These are phyloP conservation scores for Passer montanus DNA, from an alignment of 2,113 vertebrate genomes.

Conservation along the genomic window DNA sequence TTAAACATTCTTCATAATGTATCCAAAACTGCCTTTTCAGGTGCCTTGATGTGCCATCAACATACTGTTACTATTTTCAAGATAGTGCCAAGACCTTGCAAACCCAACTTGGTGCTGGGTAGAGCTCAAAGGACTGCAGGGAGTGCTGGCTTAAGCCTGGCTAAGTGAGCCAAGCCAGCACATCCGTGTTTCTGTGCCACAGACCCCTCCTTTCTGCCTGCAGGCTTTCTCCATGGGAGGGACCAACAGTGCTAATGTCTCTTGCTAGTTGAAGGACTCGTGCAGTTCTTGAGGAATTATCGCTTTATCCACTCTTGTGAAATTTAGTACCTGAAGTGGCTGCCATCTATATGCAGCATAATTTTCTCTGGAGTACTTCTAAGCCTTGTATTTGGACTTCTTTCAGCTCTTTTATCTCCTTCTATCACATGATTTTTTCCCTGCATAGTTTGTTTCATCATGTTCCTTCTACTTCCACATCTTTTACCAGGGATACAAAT, in stretches of 20 bases:
- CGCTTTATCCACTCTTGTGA: neutral
- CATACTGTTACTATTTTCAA: neutral
- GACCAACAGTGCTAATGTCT: neutral
- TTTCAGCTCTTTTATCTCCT: neutral
- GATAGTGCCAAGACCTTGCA: neutral
- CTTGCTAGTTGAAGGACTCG: neutral
- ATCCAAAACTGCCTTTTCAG: neutral
- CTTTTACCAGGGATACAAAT: neutral
- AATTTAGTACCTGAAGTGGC: neutral
- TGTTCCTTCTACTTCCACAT: neutral
- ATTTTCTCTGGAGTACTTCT: neutral
- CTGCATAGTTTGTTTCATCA: neutral
- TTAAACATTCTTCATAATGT: neutral
- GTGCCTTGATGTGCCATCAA: neutral
- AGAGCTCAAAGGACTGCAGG: neutral
- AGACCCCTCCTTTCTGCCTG: neutral
- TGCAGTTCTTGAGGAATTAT: neutral
- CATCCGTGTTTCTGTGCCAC: neutral
- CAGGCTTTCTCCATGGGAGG: neutral
- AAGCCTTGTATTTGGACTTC: neutral
- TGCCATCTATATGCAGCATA: neutral
- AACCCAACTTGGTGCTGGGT: accelerated
- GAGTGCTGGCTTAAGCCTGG: neutral
- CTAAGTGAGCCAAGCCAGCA: neutral
- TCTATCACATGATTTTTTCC: neutral